These are phyloP conservation scores for Tarsius wallacei DNA, from an alignment of 2,797 vertebrate species.

Conservation along the genomic window DNA sequence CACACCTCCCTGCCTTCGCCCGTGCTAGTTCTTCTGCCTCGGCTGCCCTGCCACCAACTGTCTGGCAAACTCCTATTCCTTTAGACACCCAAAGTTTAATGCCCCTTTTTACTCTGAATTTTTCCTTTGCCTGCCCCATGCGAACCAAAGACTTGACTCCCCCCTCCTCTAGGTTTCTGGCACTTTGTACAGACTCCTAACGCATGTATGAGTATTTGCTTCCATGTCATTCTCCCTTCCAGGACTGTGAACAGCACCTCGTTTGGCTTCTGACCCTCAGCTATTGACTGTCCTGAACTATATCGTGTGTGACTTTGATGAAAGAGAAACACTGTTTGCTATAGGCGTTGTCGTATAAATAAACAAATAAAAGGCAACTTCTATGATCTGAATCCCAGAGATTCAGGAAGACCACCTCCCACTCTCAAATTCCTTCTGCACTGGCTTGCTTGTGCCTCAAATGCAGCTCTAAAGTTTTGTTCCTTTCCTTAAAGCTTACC, in stretches of 20 bases:
- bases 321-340: not conserved
- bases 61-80: not conserved
- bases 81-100: not conserved
- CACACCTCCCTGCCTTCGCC: not conserved
- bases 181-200: not conserved
- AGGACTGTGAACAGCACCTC: not conserved
- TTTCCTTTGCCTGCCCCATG: not conserved
- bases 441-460: slow-evolving; percentile 21
- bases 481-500: slow-evolving; percentile 38
- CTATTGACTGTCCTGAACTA: slow-evolving; percentile 36
- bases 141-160: not conserved
- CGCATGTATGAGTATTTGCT: not conserved
- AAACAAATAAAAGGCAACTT: not conserved
- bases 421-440: slow-evolving; percentile 54
- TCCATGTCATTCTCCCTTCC: not conserved
- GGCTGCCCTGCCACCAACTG: not conserved
- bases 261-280: not conserved
- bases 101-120: not conserved
- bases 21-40: not conserved
- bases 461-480: slow-evolving; percentile 1
- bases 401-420: not conserved
- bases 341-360: not conserved
- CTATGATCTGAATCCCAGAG: not conserved
- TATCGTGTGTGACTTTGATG: not conserved
- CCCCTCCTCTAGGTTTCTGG: not conserved